Evolutionary conservation across 2,797 vertebrate genomes (phyloP).

Genomic region (Chromobotia macracanthus): DNA sequence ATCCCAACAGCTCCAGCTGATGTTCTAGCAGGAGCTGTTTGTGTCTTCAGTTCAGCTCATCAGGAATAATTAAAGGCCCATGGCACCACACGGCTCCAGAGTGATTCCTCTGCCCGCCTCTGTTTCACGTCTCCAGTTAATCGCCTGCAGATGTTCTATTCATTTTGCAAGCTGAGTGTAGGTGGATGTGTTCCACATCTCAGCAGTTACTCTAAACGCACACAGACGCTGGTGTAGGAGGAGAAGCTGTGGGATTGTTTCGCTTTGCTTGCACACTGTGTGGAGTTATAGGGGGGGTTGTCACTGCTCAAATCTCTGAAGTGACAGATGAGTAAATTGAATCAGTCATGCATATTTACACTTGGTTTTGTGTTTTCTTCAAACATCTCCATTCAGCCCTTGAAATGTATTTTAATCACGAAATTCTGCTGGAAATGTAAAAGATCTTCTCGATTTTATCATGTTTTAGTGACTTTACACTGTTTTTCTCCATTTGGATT

Average conservation of each 20-base stretch:
- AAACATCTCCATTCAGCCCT: background rate
- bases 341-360: background rate
- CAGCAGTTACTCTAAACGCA: too few species aligned
- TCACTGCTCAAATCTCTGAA: too few species aligned
- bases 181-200: conserved; percentile 62
- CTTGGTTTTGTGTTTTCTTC: background rate
- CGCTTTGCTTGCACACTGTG: conserved; percentile 1
- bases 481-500: background rate
- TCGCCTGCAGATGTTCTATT: conserved; percentile 66
- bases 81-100: conserved; percentile 1
- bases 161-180: conserved; percentile 62
- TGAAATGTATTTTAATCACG: background rate
- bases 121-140: conserved; percentile 46
- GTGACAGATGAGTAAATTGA: conserved; percentile 6
- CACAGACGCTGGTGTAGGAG: conserved; percentile 32
- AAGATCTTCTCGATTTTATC: background rate
- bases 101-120: conserved; percentile 16
- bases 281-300: background rate
- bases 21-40: background rate
- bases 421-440: background rate
- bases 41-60: background rate
- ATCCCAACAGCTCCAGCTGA: background rate
- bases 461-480: background rate
- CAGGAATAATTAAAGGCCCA: conserved; percentile 14
- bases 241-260: conserved; percentile 45